phyloP scores from a whole-genome alignment of 2,797 vertebrate species.

The Emys orbicularis region DNA sequence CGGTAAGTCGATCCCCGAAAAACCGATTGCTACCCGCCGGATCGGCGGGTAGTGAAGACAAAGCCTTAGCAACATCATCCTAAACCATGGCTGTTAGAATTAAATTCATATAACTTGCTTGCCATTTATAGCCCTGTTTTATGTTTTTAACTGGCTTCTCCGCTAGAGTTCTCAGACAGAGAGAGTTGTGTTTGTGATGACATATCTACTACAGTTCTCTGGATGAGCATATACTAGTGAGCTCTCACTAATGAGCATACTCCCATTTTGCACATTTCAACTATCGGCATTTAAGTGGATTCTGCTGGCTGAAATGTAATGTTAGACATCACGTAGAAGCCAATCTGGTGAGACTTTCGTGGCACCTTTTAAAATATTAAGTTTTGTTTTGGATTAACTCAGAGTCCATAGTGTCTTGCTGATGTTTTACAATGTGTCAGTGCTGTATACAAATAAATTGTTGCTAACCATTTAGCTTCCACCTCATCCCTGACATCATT shows the following conservation, averaged over 20 bases:
- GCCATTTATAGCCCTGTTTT: not conserved
- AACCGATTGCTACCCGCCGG: no score
- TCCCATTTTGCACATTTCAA: not conserved
- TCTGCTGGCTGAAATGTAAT: not conserved
- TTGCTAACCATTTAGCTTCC: not conserved
- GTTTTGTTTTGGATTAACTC: not conserved
- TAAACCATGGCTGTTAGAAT: not conserved
- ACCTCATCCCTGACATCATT: not conserved
- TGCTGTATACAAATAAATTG: accelerated
- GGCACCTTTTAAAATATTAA: not conserved
- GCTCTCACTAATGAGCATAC: not conserved
- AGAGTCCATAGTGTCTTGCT: accelerated
- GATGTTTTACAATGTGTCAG: accelerated
- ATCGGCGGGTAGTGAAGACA: no score
- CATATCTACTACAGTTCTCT: not conserved
- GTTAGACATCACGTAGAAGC: not conserved
- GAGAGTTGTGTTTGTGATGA: not conserved
- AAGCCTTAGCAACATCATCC: not conserved
- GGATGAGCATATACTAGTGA: no score
- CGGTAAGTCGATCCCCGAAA: no score
- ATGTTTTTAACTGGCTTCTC: not conserved
- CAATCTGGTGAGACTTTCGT: not conserved
- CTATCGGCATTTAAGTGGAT: not conserved
- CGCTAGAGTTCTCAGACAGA: not conserved
- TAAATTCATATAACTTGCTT: not conserved